phyloP scores from a whole-genome alignment of 1,140 invertebrate genomes.

The Condylostylus longicornis region DNA sequence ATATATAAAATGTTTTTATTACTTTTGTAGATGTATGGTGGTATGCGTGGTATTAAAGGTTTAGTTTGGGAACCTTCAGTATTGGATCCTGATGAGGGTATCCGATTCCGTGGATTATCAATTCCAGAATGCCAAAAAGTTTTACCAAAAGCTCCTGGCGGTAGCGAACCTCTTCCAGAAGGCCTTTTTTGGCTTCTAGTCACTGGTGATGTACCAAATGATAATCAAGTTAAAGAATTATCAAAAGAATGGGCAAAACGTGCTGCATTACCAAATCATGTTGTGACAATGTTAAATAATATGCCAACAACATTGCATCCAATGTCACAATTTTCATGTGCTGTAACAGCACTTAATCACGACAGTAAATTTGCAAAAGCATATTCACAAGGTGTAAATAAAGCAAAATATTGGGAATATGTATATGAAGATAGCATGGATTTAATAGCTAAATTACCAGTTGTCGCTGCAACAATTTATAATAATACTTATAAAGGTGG shows the following conservation, averaged over 20 bases:
- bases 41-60: slow-evolving; percentile 92
- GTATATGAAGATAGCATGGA: slow-evolving; percentile 92
- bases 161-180: slow-evolving; percentile 82
- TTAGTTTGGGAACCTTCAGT: slow-evolving; percentile 92
- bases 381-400: slow-evolving; percentile 43
- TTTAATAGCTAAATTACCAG: slow-evolving; percentile 88
- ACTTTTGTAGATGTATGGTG: slow-evolving; percentile 74
- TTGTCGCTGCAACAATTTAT: slow-evolving; percentile 90
- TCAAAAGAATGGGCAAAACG: slow-evolving; percentile 83
- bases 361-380: slow-evolving; percentile 91
- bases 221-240: slow-evolving; percentile 64
- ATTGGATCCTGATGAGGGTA: slow-evolving; percentile 87
- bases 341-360: slow-evolving; percentile 80
- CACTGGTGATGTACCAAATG: slow-evolving; percentile 80
- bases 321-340: slow-evolving; percentile 90
- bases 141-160: slow-evolving; percentile 72
- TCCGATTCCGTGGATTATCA: slow-evolving; percentile 85
- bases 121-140: slow-evolving; percentile 90
- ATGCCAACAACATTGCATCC: slow-evolving; percentile 88
- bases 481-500: slow-evolving; percentile 77
- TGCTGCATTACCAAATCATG: slow-evolving; percentile 70
- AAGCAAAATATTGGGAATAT: slow-evolving; percentile 45
- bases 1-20: neutral
- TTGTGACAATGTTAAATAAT: slow-evolving; percentile 88
- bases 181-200: slow-evolving; percentile 91